Percentiles rank a stretch among this genome's conserved stretches.
These are phyloP conservation scores for Nymphalis urticae DNA, from an alignment of 2,888 invertebrate genomes.

Conservation along the genomic window DNA sequence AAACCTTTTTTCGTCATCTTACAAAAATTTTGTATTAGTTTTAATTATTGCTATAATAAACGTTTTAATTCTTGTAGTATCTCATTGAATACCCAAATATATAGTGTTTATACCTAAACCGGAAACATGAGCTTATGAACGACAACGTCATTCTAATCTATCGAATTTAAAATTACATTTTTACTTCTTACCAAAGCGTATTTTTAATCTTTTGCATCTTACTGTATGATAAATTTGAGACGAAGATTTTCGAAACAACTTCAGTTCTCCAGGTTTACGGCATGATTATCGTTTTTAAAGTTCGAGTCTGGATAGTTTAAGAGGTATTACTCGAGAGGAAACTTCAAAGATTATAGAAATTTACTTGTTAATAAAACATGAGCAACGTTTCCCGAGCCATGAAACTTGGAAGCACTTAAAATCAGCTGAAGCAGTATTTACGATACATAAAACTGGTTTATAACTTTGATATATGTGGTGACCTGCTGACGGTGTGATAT, in stretches of 20 bases:
- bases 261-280: constrained; percentile 9
- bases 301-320: constrained; percentile 20
- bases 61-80: no score
- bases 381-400: constrained; percentile 19
- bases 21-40: no score
- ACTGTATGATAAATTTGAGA: constrained; percentile 12
- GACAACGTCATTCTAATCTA: no score
- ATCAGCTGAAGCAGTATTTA: constrained; percentile 53
- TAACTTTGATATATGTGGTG: constrained; percentile 47
- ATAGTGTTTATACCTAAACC: no score
- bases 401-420: constrained; percentile 43
- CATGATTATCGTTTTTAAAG: constrained; percentile 25
- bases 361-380: constrained; percentile 28
- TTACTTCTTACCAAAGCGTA: background rate
- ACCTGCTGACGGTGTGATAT: constrained; percentile 37
- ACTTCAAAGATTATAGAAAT: constrained; percentile 23
- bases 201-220: background rate
- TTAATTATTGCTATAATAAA: no score
- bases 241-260: constrained; percentile 6
- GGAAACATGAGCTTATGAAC: no score
- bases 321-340: constrained; percentile 10
- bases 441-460: constrained; percentile 56
- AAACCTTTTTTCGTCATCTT: no score
- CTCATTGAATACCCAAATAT: no score
- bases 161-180: no score